Evolutionary conservation across 2,797 vertebrate species (phyloP), one percentile per base, ranked within the genome.

Genomic region (Parambassis ranga): DNA sequence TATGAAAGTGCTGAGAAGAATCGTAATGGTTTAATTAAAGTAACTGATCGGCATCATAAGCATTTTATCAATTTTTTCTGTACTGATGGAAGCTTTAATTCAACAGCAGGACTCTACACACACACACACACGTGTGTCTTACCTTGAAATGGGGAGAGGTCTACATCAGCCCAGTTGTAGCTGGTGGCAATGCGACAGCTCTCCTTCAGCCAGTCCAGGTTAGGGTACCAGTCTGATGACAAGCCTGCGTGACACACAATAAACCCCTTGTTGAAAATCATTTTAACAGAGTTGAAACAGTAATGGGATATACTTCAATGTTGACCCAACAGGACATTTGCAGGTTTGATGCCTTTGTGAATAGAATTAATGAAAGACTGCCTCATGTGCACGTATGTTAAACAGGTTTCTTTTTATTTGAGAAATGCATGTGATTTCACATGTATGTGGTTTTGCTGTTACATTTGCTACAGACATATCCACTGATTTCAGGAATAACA

Each of bases 81-180:
- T 41, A 52, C 42, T 10, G 13, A 60, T 51, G 35, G 35, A 44
- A 15, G 44, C 42, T 22, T n/a, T n/a, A n/a, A n/a, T n/a, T n/a
- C n/a, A n/a, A n/a, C n/a, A n/a, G n/a, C n/a, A n/a, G n/a, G n/a
- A n/a, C n/a, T n/a, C n/a, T n/a, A n/a, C n/a, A n/a, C n/a, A n/a
- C n/a, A n/a, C n/a, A n/a, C n/a, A n/a, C n/a, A n/a, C n/a, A n/a
- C 20, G 32, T 48, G 16, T 38, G 42, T 41, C 39, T 67, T 81
- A 91, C 90, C 87, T 88, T 91, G 90, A 82, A 91, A 91, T 1
- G 89, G 89, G 28, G 90, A 94, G 79, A 95, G 94, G 76, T 95
- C 94, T 39, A 95, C 93, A 3, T 95, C 94, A 35, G 93, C 91
- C 94, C 94, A 95, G 85, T 95, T 95, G 90, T 94, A 93, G 86